Evolutionary conservation across 1,140 invertebrate genomes (phyloP).

Genomic region (Oryctes rhinoceros): DNA sequence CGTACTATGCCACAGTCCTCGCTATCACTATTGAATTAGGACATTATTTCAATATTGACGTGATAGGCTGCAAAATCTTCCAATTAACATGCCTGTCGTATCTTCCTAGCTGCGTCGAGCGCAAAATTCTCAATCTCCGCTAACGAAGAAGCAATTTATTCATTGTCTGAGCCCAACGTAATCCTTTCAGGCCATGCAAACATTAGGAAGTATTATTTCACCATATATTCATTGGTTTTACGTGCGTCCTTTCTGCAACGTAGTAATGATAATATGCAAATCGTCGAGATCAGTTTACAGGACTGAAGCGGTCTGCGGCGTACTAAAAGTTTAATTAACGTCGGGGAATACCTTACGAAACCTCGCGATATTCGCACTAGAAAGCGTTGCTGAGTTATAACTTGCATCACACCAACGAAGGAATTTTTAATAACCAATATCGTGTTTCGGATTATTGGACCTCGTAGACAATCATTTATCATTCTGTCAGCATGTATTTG

Average conservation of each 20-base stretch:
- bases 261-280: not conserved
- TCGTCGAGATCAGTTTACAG: not conserved
- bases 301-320: not conserved
- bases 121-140: not conserved
- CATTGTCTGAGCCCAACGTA: not conserved
- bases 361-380: not conserved
- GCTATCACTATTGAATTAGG: too few species aligned
- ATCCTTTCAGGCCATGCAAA: not conserved
- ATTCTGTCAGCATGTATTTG: too few species aligned
- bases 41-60: too few species aligned
- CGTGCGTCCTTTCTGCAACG: not conserved
- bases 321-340: constrained; percentile 4
- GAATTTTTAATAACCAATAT: not conserved
- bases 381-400: not conserved
- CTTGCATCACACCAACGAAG: not conserved
- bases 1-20: too few species aligned
- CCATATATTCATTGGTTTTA: not conserved
- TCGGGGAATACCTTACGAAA: not conserved
- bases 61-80: too few species aligned
- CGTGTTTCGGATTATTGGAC: not conserved
- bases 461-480: too few species aligned
- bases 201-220: not conserved
- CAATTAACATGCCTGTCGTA: too few species aligned
- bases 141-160: constrained; percentile 9
- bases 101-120: too few species aligned